These are phyloP conservation scores for Pseudoips prasinana DNA, from an alignment of 2,888 invertebrate genomes.

Conservation along the genomic window DNA sequence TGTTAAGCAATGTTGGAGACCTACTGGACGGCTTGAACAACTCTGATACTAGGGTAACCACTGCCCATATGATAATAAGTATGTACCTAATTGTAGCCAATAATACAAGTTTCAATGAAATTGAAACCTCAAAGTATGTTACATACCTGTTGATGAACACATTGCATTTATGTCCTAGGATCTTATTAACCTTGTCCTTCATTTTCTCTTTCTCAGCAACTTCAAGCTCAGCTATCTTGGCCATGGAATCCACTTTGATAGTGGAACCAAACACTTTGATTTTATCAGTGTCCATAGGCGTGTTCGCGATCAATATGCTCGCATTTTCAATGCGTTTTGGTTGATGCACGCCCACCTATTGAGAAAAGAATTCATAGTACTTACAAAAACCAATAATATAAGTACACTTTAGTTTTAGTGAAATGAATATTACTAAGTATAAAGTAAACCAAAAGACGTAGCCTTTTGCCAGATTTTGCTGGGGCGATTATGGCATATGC, in stretches of 20 bases:
- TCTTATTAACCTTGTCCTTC: slow-evolving; percentile 99
- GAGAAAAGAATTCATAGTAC: too few species aligned
- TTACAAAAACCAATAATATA: too few species aligned
- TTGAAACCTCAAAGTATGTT: not conserved
- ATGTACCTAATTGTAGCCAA: too few species aligned
- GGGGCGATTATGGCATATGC: too few species aligned
- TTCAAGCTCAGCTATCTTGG: slow-evolving; percentile 98
- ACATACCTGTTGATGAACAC: slow-evolving; percentile 97
- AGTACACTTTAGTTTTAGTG: too few species aligned
- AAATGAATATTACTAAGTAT: too few species aligned
- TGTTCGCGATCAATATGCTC: slow-evolving; percentile 98
- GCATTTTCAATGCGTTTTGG: slow-evolving; percentile 98
- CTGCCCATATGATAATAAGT: too few species aligned
- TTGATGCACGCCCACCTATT: slow-evolving; percentile 97
- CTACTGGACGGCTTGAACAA: too few species aligned
- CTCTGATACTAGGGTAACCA: too few species aligned
- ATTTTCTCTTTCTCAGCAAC: slow-evolving; percentile 99
- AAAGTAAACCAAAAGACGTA: too few species aligned
- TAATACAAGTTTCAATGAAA: not conserved
- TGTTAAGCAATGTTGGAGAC: too few species aligned
- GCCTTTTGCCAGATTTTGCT: too few species aligned
- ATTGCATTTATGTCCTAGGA: slow-evolving; percentile 95
- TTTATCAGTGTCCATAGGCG: slow-evolving; percentile 99
- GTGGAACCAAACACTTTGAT: slow-evolving; percentile 99
- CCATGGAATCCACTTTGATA: slow-evolving; percentile 95